Percentiles rank a stretch among this genome's conserved stretches.
Evolutionary conservation across 2,888 invertebrate genomes (phyloP).

Genomic region (Andrena camellia): DNA sequence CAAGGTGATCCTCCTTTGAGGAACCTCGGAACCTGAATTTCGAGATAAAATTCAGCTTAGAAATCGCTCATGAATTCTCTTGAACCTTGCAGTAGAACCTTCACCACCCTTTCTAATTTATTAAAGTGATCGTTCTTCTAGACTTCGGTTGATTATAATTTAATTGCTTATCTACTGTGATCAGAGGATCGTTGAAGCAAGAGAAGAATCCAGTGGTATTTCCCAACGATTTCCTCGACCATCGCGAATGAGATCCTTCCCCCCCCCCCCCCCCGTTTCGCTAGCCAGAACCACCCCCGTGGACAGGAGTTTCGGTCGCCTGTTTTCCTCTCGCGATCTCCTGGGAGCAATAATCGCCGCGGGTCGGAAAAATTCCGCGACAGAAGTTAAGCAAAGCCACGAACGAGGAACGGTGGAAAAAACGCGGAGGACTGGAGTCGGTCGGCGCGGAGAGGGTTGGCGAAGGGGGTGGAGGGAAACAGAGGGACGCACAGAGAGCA

Average conservation of each 20-base stretch:
- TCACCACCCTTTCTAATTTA: too few relatives aligned
- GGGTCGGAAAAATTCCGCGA: slow-evolving; percentile 81
- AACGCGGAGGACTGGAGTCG: slow-evolving; percentile 44
- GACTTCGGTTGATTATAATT: too few relatives aligned
- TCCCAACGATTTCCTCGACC: slow-evolving; percentile 47
- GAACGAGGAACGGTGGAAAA: slow-evolving; percentile 67
- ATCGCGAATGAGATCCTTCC: slow-evolving; percentile 14
- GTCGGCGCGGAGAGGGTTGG: not conserved
- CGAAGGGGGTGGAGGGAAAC: slow-evolving; percentile 13
- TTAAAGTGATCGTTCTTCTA: too few relatives aligned
- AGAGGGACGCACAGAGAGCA: slow-evolving; percentile 20
- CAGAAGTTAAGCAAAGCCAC: slow-evolving; percentile 84
- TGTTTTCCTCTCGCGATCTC: slow-evolving; percentile 74
- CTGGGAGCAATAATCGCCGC: slow-evolving; percentile 81
- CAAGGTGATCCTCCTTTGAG: not conserved
- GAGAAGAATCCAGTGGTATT: slow-evolving; percentile 5
- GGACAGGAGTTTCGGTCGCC: slow-evolving; percentile 44
- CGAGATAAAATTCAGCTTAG: too few relatives aligned
- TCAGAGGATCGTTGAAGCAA: not conserved
- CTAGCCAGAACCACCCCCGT: slow-evolving; percentile 11
- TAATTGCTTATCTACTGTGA: too few relatives aligned
- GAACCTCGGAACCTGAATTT: too few relatives aligned
- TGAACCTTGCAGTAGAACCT: too few relatives aligned
- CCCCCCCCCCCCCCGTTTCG: not conserved
- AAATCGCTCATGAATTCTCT: too few relatives aligned